phyloP scores from a whole-genome alignment of 2,797 vertebrate species.

The Carduelis carduelis region DNA sequence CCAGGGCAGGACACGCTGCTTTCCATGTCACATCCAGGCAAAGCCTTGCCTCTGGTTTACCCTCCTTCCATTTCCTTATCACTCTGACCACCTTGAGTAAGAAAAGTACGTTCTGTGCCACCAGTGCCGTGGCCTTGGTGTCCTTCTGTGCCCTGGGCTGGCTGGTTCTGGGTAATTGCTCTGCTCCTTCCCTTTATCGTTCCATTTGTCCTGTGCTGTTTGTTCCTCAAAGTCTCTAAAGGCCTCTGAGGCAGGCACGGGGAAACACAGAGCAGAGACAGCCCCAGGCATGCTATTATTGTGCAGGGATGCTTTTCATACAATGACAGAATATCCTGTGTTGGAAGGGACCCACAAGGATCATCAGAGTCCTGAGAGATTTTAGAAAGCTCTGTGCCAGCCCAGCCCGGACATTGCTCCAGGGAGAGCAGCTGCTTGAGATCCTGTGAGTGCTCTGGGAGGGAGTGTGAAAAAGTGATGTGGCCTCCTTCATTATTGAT shows the following conservation, averaged over 20 bases:
- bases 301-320: neutral
- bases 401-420: neutral
- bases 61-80: neutral
- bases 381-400: neutral
- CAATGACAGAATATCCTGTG: neutral
- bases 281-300: neutral
- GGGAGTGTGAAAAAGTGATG: neutral
- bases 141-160: neutral
- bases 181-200: neutral
- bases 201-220: neutral
- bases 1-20: rapidly evolving
- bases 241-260: neutral
- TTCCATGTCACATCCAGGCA: neutral
- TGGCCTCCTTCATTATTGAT: neutral
- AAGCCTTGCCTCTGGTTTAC: neutral
- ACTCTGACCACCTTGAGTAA: neutral
- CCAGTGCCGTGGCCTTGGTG: neutral
- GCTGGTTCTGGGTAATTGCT: neutral
- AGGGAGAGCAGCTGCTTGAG: neutral
- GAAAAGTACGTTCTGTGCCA: neutral
- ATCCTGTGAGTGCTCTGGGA: neutral
- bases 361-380: neutral
- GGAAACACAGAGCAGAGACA: neutral
- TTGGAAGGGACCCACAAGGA: neutral
- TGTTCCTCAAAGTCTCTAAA: neutral